Percentiles rank a stretch among this genome's conserved stretches.
Evolutionary conservation across 2,113 vertebrate genomes (phyloP).

Genomic region (Notarius lentiginosus): DNA sequence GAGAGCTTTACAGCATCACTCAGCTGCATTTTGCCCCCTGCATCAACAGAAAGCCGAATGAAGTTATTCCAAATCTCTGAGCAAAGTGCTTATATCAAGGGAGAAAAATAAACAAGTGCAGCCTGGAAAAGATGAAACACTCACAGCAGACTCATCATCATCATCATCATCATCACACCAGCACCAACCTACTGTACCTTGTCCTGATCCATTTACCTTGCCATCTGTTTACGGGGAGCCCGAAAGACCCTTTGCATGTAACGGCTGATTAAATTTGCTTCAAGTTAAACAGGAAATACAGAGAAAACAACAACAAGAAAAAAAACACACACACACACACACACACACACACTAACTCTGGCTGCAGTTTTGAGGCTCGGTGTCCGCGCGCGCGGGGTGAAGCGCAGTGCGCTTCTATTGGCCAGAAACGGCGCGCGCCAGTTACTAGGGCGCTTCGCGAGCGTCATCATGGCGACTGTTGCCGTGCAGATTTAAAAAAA

Average conservation of each 20-base stretch:
- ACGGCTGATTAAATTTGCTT: not conserved
- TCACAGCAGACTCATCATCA: not conserved
- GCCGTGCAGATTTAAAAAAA: constrained; percentile 55
- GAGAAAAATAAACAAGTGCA: not conserved
- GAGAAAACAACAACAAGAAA: not conserved
- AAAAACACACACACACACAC: too few relatives aligned
- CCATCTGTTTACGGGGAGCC: constrained; percentile 28
- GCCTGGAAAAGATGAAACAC: not conserved
- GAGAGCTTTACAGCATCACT: not conserved
- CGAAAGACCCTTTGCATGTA: not conserved
- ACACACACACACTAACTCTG: not conserved
- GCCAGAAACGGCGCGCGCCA: constrained; percentile 57
- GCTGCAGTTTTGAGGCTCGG: constrained; percentile 12
- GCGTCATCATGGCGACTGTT: constrained; percentile 54
- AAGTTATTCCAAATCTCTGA: not conserved
- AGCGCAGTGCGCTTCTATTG: constrained; percentile 51
- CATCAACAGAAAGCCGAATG: not conserved
- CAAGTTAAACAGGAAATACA: not conserved
- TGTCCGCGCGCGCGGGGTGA: constrained; percentile 17
- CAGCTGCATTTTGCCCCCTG: not conserved
- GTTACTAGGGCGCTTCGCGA: constrained; percentile 53
- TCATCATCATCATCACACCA: constrained; percentile 7
- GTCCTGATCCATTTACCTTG: constrained; percentile 49
- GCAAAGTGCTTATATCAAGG: not conserved
- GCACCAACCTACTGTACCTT: constrained; percentile 47